Percentiles rank a stretch among this genome's conserved stretches.
These are phyloP conservation scores for Lycaena phlaeas DNA, from an alignment of 2,888 invertebrate genomes.

Conservation along the genomic window DNA sequence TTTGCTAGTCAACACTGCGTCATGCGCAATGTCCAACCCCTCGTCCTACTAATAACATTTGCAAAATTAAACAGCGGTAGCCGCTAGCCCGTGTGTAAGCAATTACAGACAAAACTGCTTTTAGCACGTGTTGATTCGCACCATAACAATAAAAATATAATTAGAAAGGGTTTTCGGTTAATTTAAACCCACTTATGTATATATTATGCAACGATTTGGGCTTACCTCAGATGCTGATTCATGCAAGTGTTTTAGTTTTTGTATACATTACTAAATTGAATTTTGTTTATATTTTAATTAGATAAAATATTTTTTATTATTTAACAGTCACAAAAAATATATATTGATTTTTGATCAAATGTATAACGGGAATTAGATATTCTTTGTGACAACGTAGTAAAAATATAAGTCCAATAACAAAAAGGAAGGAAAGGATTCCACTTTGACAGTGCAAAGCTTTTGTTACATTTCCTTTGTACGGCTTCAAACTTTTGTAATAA, in stretches of 20 bases:
- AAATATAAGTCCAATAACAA: slow-evolving; percentile 6
- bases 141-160: slow-evolving; percentile 28
- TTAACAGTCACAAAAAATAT: too few relatives aligned
- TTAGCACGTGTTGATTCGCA: slow-evolving; percentile 36
- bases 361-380: slow-evolving; percentile 7
- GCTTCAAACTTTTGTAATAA: slow-evolving; percentile 4
- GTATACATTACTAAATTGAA: too few relatives aligned
- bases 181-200: too few relatives aligned
- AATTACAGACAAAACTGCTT: slow-evolving; percentile 40
- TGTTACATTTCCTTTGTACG: slow-evolving; percentile 7
- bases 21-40: slow-evolving; percentile 15
- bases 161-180: slow-evolving; percentile 7
- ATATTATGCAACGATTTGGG: not conserved
- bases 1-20: slow-evolving; percentile 31
- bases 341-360: too few relatives aligned
- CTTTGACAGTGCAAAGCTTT: slow-evolving; percentile 5
- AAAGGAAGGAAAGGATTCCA: slow-evolving; percentile 2
- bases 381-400: slow-evolving; percentile 3
- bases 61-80: slow-evolving; percentile 55
- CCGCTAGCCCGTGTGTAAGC: slow-evolving; percentile 31
- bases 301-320: too few relatives aligned
- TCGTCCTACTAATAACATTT: slow-evolving; percentile 45
- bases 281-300: too few relatives aligned
- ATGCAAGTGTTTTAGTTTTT: too few relatives aligned
- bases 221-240: too few relatives aligned